Evolutionary conservation across 2,888 invertebrate genomes (phyloP).

Genomic region (Drosophila mayaguana): DNA sequence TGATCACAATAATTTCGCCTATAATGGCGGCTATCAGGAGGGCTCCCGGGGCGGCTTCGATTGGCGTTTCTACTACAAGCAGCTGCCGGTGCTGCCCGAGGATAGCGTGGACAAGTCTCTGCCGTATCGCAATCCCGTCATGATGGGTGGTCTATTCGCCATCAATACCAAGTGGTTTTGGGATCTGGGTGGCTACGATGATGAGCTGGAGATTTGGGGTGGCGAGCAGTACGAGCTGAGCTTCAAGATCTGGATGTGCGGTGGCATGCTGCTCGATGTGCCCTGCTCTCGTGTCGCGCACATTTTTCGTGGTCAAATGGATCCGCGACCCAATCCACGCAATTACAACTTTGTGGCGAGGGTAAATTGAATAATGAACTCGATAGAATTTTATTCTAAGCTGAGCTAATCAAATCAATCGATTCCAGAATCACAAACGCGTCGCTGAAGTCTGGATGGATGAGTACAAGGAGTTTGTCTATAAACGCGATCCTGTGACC

Average conservation of each 20-base stretch:
- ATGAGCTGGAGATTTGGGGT: conserved; percentile 97
- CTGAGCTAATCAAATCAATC: conserved; percentile 26
- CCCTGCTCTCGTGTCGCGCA: conserved; percentile 97
- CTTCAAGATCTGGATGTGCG: conserved; percentile 98
- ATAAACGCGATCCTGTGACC: conserved; percentile 90
- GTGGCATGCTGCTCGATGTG: conserved; percentile 95
- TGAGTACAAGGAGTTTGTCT: conserved; percentile 95
- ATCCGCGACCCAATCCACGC: conserved; percentile 93
- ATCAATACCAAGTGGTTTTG: conserved; percentile 96
- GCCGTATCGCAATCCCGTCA: conserved; percentile 92
- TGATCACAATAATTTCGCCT: conserved; percentile 94
- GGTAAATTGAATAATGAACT: conserved; percentile 24
- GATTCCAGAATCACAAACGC: conserved; percentile 92
- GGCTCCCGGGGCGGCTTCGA: conserved; percentile 97
- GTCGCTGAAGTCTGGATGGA: conserved; percentile 99
- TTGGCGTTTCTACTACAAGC: conserved; percentile 96
- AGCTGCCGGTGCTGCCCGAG: conserved; percentile 89
- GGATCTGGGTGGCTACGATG: conserved; percentile 97
- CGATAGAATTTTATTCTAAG: neutral
- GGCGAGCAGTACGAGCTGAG: conserved; percentile 99
- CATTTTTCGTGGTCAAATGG: conserved; percentile 95
- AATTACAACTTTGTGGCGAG: conserved; percentile 88
- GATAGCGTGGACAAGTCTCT: conserved; percentile 73
- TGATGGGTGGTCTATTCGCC: conserved; percentile 99
- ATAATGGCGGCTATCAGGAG: conserved; percentile 93